Conservation (phyloP, 2,113 vertebrate species). For the Brachirus orientalis region DNA sequence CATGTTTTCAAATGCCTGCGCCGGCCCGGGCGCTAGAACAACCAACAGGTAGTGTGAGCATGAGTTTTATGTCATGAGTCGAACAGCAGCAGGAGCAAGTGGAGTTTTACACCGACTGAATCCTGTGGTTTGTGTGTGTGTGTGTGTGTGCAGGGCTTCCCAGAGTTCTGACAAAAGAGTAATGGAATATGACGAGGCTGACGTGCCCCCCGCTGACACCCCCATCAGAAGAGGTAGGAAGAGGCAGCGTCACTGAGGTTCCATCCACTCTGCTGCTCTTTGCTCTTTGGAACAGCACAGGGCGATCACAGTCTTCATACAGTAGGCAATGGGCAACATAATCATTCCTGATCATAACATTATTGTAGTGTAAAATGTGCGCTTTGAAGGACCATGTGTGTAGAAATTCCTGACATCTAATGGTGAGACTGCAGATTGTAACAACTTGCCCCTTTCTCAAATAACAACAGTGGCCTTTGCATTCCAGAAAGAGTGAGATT, state of each 20-base stretch:
- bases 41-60: conserved; percentile 51
- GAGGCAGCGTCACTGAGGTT: not conserved
- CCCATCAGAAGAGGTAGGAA: conserved; percentile 72
- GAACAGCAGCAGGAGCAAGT: conserved; percentile 1
- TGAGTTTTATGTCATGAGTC: not conserved
- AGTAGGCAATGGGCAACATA: no score
- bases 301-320: no score
- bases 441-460: no score
- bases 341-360: no score
- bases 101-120: conserved; percentile 1
- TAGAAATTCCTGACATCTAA: no score
- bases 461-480: no score
- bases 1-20: conserved; percentile 74
- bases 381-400: no score
- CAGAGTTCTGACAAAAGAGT: conserved; percentile 62
- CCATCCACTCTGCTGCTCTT: not conserved
- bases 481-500: no score
- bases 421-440: no score
- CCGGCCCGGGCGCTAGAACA: conserved; percentile 71
- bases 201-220: conserved; percentile 57
- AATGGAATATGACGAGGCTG: conserved; percentile 81
- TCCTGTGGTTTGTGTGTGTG: conserved; percentile 17
- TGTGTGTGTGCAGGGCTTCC: conserved; percentile 39
- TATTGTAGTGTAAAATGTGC: no score
- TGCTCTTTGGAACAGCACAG: no score